Percentiles rank a stretch among this genome's conserved stretches.
Evolutionary conservation across 2,797 vertebrate species (phyloP).

Genomic region (Poeciliopsis presidionis): DNA sequence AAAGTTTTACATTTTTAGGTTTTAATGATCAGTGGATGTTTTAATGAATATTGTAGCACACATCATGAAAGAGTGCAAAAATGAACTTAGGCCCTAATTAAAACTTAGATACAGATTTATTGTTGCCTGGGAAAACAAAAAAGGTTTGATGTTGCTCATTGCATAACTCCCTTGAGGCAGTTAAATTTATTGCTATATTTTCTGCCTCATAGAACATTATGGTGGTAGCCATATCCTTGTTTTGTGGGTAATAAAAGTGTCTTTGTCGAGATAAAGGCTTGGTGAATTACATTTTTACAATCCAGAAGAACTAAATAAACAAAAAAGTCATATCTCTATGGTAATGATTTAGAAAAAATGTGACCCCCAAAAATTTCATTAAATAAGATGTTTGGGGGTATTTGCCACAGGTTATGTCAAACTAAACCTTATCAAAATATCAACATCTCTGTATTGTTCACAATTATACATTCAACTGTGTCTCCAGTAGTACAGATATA

Average conservation of each 20-base stretch:
- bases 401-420: constrained; percentile 29
- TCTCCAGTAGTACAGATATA: background rate
- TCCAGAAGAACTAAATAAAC: background rate
- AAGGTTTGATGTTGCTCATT: background rate
- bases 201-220: background rate
- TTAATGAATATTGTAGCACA: background rate
- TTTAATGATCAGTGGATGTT: background rate
- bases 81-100: background rate
- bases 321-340: background rate
- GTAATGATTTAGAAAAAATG: background rate
- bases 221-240: background rate
- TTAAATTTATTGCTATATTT: constrained; percentile 20
- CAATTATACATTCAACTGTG: constrained; percentile 28
- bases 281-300: background rate
- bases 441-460: constrained; percentile 27
- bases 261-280: constrained; percentile 5
- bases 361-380: background rate
- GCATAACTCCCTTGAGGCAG: background rate
- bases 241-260: background rate
- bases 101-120: background rate
- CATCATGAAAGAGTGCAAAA: background rate
- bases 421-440: constrained; percentile 48
- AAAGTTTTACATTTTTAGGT: background rate
- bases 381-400: constrained; percentile 1
- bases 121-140: background rate